Evolutionary conservation across 2,888 invertebrate genomes (phyloP).

Genomic region (Drosophila borborema): DNA sequence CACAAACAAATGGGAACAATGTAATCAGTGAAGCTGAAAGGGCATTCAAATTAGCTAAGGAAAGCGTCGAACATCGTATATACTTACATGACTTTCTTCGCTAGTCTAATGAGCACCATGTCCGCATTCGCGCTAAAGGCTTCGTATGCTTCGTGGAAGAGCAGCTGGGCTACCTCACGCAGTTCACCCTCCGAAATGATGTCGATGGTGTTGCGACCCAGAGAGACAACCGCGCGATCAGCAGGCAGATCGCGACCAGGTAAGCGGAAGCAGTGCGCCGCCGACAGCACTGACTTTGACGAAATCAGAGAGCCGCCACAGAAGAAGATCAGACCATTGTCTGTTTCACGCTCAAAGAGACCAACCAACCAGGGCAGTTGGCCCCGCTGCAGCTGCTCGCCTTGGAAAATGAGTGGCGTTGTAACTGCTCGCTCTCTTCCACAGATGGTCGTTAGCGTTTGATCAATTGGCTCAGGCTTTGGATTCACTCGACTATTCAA

Average conservation of each 20-base stretch:
- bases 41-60: background rate
- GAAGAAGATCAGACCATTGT: constrained; percentile 79
- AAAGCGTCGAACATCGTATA: background rate
- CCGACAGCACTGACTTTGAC: constrained; percentile 76
- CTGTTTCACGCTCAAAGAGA: constrained; percentile 85
- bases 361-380: constrained; percentile 90
- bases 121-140: constrained; percentile 84
- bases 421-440: constrained; percentile 57
- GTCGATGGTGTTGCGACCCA: constrained; percentile 85
- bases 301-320: constrained; percentile 83
- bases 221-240: constrained; percentile 74
- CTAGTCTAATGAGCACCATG: constrained; percentile 85
- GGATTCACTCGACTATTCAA: background rate
- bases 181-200: constrained; percentile 50
- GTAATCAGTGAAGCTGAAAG: constrained; percentile 60
- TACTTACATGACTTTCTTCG: constrained; percentile 71
- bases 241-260: constrained; percentile 56
- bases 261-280: constrained; percentile 85
- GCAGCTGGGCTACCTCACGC: constrained; percentile 71
- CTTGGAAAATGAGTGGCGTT: constrained; percentile 69
- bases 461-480: background rate
- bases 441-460: constrained; percentile 46
- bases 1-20: constrained; percentile 83
- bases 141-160: constrained; percentile 84
- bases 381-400: constrained; percentile 82